Base-by-base conservation (phyloP, 1,140 invertebrate species). In the Drosophila biarmipes region DNA sequence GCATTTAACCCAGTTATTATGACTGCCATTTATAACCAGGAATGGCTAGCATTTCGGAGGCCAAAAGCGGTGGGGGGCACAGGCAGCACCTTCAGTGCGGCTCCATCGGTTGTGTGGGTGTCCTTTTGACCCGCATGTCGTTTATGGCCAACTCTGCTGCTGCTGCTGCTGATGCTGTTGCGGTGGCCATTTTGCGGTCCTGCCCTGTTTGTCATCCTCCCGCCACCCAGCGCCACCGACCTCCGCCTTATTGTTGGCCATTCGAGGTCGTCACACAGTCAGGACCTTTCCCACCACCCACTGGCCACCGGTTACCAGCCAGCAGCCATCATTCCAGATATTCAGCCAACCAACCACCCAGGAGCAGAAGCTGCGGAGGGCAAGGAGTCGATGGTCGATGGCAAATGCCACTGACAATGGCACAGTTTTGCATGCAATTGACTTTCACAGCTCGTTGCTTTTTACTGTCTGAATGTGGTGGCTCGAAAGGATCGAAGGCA, bases 391-490 rank as follows among this genome's bases (percentile, higher is more conserved):
- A 55, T 58, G 66, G 48, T 69, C 63, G 63, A 81, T 67, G 73
- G 38, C 38, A 67, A 76, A 59, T 58, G 67, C 63, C 53, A 73
- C 78, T 73, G 78, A 87, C 84, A 87, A 87, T 89, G 84, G 84
- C 79, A 87, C 84, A 89, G 79, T 84, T 87, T 87, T 87, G 84
- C 84, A 89, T 89, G 84, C 84, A 89, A 89, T 89, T 89, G 84
- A 89, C 85, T 89, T 87, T 80, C 79, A 89, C 84, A 89, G 84
- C 84, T 89, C 84, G 84, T 89, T 89, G 84, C 79, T 78, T 84
- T 89, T 87, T 76, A 87, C 79, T 80, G 84, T 73, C 78, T 63
- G 51, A 80, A 77, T 85, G 81, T 66, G 78, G 73, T 71, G 63
- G 35, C 55, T 15, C 6, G 14, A 48, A 24, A 34, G 48, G 17